These are phyloP conservation scores for Celastrina argiolus DNA, from an alignment of 2,888 invertebrate species.

Conservation along the genomic window DNA sequence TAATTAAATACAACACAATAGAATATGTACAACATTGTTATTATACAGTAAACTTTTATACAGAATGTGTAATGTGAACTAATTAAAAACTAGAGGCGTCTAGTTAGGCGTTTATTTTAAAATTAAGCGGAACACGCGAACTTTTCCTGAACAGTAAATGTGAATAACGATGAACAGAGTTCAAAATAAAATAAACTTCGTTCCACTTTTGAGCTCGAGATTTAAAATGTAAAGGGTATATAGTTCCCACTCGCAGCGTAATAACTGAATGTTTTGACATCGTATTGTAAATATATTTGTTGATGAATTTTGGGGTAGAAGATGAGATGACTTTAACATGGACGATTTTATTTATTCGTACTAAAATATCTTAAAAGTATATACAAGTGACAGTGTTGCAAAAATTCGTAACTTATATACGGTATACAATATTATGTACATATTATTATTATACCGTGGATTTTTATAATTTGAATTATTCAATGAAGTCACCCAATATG, in stretches of 20 bases:
- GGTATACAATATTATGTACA: too few relatives aligned
- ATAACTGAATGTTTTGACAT: not conserved
- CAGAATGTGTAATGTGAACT: slow-evolving; percentile 2
- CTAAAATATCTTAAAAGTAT: too few relatives aligned
- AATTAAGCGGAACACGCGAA: slow-evolving; percentile 15
- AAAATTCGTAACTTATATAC: too few relatives aligned
- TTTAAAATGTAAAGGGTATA: slow-evolving; percentile 28
- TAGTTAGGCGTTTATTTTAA: slow-evolving; percentile 15
- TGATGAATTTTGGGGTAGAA: not conserved
- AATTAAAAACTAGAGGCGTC: slow-evolving; percentile 14
- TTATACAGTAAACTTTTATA: not conserved
- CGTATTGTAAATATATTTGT: not conserved
- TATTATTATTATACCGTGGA: too few relatives aligned
- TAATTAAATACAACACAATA: not conserved
- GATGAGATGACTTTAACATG: too few relatives aligned
- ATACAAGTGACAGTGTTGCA: too few relatives aligned
- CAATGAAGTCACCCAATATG: too few relatives aligned
- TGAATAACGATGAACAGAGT: slow-evolving; percentile 8
- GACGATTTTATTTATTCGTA: too few relatives aligned
- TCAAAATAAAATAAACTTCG: slow-evolving; percentile 19
- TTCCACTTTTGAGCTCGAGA: slow-evolving; percentile 28
- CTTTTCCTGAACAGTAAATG: slow-evolving; percentile 9
- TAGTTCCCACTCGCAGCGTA: slow-evolving; percentile 10
- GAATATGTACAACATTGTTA: not conserved
- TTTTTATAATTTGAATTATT: too few relatives aligned